Base-by-base conservation (phyloP, 2,113 vertebrate species). In the Pseudois nayaur region DNA sequence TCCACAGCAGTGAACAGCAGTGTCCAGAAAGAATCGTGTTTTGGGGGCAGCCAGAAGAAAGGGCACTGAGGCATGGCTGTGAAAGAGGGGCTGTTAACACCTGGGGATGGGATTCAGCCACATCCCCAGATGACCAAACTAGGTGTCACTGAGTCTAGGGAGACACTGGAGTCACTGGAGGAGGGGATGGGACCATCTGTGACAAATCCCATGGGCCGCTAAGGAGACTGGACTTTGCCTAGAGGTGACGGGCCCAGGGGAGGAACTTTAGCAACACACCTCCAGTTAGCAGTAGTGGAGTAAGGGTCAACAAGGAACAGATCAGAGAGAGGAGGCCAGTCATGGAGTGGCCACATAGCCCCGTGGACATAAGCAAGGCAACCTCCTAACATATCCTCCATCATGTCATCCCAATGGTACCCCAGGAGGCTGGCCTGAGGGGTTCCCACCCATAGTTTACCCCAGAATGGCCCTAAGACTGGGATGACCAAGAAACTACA, bases 111-210 rank as follows among this genome's bases (percentile, higher is more conserved):
- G 57, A 50, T 29, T 81, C 0, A 1, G 50, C 79, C 59, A 36
- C 11, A 7, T 1, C 40, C 86, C 19, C 5, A 33, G 59, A n/a
- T 3, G 7, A 31, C 36, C 88, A 74, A 3, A 16, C 3, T 50
- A 67, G 64, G 31, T n/a, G 12, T 16, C 19, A 10, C 7, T 5
- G 59, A 50, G 21, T 45, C 31, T 45, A 23, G 79, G 45, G 55
- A 78, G 71, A 71, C 29, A 6, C 3, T 3, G 62, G 85, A 57
- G 85, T 45, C 23, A 5, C 27, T 36, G 33, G 50, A 54, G 27
- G 25, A 81, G 7, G 27, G 31, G 2, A 6, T 5, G 43, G 8
- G n/a, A 43, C 29, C 4, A 0, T 14, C 33, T 0, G 0, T 17
- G 43, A 74, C 29, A 92, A 40, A n/a, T 85, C 79, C 3, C 6